phyloP scores from a whole-genome alignment of 2,888 invertebrate species.

The Trichopria drosophilae region DNA sequence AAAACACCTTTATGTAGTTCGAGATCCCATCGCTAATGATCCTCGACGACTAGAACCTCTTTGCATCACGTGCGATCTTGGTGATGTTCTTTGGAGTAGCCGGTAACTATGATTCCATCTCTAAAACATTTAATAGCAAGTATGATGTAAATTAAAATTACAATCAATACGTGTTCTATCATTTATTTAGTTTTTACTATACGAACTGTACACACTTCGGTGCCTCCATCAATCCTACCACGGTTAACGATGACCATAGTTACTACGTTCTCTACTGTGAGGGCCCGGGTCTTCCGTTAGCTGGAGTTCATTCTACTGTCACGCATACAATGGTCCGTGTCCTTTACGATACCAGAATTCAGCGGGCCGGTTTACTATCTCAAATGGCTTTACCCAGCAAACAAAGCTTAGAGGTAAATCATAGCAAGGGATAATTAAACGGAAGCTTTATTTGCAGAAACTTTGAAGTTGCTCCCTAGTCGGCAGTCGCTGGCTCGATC shows the following conservation, averaged over 20 bases:
- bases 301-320: conserved; percentile 74
- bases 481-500: too few species aligned
- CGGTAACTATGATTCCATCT: conserved; percentile 57
- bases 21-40: conserved; percentile 73
- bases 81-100: conserved; percentile 76
- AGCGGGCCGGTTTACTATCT: conserved; percentile 68
- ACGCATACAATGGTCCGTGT: conserved; percentile 75
- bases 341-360: conserved; percentile 71
- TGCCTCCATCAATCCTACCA: conserved; percentile 66
- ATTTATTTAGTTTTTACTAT: conserved; percentile 69
- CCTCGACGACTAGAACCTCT: conserved; percentile 72
- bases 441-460: not conserved
- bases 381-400: conserved; percentile 82
- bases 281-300: conserved; percentile 88
- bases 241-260: conserved; percentile 39
- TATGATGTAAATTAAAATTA: conserved; percentile 2
- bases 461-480: too few species aligned
- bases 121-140: not conserved
- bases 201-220: conserved; percentile 86
- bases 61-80: conserved; percentile 84
- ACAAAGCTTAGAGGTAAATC: conserved; percentile 72
- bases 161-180: not conserved
- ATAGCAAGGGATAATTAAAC: not conserved
- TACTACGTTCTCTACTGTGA: conserved; percentile 84
- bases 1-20: conserved; percentile 83